phyloP scores from a whole-genome alignment of 2,113 vertebrate genomes.

The Chinchilla lanigera region DNA sequence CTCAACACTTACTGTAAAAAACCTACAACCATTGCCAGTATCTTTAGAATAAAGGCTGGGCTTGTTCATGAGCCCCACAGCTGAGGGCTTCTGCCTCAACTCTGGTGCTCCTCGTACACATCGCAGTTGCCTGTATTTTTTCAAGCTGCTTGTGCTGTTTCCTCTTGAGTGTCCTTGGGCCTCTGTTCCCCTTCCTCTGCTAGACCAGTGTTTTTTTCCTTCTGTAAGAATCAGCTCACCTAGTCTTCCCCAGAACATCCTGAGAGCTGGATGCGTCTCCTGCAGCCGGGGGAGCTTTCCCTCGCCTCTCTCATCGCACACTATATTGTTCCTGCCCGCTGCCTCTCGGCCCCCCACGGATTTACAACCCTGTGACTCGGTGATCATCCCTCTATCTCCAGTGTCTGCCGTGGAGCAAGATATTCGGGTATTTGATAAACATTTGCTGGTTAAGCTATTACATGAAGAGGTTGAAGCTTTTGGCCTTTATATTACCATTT shows the following conservation, averaged over 20 bases:
- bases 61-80: neutral
- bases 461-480: neutral
- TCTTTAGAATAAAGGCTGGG: neutral
- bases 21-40: neutral
- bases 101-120: neutral
- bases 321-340: neutral
- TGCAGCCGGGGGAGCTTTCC: rapidly evolving
- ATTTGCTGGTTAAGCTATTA: neutral
- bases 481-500: neutral
- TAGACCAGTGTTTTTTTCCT: neutral
- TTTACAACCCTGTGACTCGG: neutral
- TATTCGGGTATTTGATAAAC: neutral
- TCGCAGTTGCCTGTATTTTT: neutral
- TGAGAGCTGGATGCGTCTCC: neutral
- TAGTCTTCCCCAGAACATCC: neutral
- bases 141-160: neutral
- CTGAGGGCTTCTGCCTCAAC: neutral
- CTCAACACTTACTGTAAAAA: neutral
- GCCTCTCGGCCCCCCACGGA: neutral
- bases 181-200: neutral
- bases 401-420: neutral
- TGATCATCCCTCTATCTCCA: neutral
- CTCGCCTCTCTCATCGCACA: neutral
- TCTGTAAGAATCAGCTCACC: neutral
- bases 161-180: neutral